Base-by-base conservation (phyloP, 2,888 invertebrate species). In the Oxyteleia sp. region DNA sequence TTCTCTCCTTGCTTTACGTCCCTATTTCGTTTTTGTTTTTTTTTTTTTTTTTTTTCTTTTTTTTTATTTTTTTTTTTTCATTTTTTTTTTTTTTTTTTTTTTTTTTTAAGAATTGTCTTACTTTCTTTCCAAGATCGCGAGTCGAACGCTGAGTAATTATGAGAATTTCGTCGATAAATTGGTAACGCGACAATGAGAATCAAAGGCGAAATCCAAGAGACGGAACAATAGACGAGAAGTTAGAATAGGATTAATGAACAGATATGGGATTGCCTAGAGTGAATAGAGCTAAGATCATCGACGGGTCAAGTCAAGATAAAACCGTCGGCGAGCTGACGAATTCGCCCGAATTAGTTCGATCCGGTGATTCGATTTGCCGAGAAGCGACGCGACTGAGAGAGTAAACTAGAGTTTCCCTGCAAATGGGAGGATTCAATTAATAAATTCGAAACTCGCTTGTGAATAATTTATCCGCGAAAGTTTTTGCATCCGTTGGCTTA, bases 201-300 rank as follows among this genome's bases (percentile, higher is more conserved):
- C 71, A 71, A 68, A 78, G 68, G 61, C 53, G 66, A 72, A 66
- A 78, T 66, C 51, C 61, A 55, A 78, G 63, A 59, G 64, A 82
- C 29, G 59, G 49, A 83, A 83, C 74, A 74, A 69, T 83, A 74
- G 72, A 11, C 5, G 57, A 78, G 78, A 74, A 72, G 78, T 68
- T 74, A 49, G 74, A 78, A 68, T 83, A 83, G 78, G 82, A 82
- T 78, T 76, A 83, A 78, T 83, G 57, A 68, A 83, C 43, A 47
- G 74, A 79, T 79, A 53, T 74, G 35, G 57, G 61, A 78, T 78
- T 55, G 51, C 32, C 49, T 45, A 18, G 32, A 61, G n/a, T 74
- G 72, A 72, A 66, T 61, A 35, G 55, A 49, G 26, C 23, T 64
- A n/a, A 55, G 51, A 74, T 74, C 68, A 74, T 68, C 63, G 63